Evolutionary conservation across 2,113 vertebrate species (phyloP).

Genomic region (Astur gentilis): DNA sequence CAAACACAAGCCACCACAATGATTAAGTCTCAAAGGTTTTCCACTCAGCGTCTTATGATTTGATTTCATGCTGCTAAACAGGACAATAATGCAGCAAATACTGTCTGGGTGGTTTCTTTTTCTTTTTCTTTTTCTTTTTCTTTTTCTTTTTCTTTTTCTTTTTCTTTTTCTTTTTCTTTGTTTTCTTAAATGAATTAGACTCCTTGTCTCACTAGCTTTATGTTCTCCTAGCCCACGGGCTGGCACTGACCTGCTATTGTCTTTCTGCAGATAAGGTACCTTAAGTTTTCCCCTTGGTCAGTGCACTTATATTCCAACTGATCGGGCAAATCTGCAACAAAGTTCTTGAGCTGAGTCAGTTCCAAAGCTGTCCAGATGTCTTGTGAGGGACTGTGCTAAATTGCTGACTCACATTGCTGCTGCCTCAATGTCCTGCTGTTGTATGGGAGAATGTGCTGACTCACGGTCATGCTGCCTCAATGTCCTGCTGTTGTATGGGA

Average conservation of each 20-base stretch:
- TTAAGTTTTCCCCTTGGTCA: slow-evolving; percentile 88
- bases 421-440: no score
- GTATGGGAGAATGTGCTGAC: no score
- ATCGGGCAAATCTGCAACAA: slow-evolving; percentile 82
- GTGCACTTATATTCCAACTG: slow-evolving; percentile 86
- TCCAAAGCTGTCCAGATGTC: slow-evolving; percentile 84
- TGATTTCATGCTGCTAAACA: not conserved
- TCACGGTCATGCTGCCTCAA: no score
- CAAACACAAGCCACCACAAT: not conserved
- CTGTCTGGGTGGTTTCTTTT: not conserved
- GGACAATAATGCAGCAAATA: not conserved
- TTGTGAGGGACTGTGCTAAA: no score
- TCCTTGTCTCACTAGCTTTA: no score
- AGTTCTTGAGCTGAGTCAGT: slow-evolving; percentile 84
- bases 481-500: no score
- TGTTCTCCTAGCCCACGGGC: no score
- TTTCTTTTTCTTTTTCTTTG: not conserved
- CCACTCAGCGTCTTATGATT: not conserved
- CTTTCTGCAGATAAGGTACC: slow-evolving; percentile 68
- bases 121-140: not conserved
- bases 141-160: slow-evolving; percentile 76
- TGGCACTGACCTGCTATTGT: not conserved
- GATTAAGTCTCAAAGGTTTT: not conserved
- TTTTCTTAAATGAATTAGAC: not conserved
- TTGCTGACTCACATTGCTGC: no score